A percentile compares a stretch with the other conserved stretches of the same genome.
Evolutionary conservation across 2,113 vertebrate genomes (phyloP).

Genomic region (Thermophis baileyi): DNA sequence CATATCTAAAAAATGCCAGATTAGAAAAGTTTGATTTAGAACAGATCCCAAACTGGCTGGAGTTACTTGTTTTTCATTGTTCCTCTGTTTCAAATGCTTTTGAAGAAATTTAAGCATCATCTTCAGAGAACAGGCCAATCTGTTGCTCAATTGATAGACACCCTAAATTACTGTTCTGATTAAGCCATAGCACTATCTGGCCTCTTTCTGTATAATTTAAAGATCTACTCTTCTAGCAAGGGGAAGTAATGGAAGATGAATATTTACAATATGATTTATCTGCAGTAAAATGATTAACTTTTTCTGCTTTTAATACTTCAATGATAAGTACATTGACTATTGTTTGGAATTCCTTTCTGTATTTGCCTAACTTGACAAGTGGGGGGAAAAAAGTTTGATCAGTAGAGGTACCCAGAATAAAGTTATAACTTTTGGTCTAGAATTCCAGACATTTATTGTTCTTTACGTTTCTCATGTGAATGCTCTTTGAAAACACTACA

Average conservation of each 20-base stretch:
- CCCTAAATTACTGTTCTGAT: not conserved
- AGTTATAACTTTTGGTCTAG: not conserved
- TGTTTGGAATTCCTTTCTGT: not conserved
- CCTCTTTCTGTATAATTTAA: not conserved
- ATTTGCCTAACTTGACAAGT: not conserved
- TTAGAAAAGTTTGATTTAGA: not conserved
- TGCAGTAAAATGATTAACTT: constrained; percentile 3
- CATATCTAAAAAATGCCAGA: not conserved
- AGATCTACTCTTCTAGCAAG: not conserved
- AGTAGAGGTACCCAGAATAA: not conserved
- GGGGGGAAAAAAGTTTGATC: not conserved
- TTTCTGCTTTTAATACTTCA: not conserved
- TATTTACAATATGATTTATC: not conserved
- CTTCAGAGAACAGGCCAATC: not conserved
- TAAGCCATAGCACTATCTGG: not conserved
- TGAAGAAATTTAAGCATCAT: not conserved
- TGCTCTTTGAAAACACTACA: not conserved
- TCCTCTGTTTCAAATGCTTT: not conserved
- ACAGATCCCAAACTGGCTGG: not conserved
- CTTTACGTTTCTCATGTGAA: not conserved
- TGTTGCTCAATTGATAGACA: not conserved
- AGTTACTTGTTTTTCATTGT: not conserved
- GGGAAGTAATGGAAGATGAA: not conserved
- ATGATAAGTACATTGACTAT: not conserved
- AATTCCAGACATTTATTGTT: not conserved